Evolutionary conservation across 2,888 invertebrate species (phyloP).

Genomic region (Leucozona laternaria): DNA sequence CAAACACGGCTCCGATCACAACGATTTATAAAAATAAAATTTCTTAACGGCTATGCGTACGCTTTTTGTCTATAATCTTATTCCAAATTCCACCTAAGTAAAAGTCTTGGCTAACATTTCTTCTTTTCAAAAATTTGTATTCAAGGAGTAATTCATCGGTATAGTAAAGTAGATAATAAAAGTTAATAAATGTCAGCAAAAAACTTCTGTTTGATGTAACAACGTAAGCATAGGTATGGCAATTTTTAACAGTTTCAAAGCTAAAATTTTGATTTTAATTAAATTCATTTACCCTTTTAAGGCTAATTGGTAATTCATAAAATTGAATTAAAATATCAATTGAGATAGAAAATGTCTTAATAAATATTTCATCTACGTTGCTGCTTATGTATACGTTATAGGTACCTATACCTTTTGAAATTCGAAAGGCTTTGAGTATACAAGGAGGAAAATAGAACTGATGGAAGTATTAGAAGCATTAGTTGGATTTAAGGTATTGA

Average conservation of each 20-base stretch:
- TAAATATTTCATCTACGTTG: background rate
- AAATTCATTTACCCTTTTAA: slow-evolving; percentile 25
- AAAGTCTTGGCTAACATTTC: background rate
- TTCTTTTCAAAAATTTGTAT: background rate
- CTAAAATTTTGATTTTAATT: slow-evolving; percentile 29
- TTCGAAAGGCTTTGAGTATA: background rate
- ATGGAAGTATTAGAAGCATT: background rate
- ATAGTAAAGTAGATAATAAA: background rate
- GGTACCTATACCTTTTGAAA: background rate
- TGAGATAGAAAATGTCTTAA: background rate
- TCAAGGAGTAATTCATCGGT: background rate
- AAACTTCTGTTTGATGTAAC: background rate
- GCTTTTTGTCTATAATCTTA: background rate
- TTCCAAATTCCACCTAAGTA: background rate
- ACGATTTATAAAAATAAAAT: background rate
- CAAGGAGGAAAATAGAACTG: background rate
- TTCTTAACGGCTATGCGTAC: background rate
- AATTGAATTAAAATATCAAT: slow-evolving; percentile 22
- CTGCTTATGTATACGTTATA: background rate
- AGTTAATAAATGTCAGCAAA: background rate
- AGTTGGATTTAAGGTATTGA: background rate
- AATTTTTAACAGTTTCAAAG: background rate
- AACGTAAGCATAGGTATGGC: background rate
- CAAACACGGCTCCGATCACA: background rate
- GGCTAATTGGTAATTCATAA: slow-evolving; percentile 15